phyloP scores from a whole-genome alignment of 2,113 vertebrate species.

The Onychostoma macrolepis region DNA sequence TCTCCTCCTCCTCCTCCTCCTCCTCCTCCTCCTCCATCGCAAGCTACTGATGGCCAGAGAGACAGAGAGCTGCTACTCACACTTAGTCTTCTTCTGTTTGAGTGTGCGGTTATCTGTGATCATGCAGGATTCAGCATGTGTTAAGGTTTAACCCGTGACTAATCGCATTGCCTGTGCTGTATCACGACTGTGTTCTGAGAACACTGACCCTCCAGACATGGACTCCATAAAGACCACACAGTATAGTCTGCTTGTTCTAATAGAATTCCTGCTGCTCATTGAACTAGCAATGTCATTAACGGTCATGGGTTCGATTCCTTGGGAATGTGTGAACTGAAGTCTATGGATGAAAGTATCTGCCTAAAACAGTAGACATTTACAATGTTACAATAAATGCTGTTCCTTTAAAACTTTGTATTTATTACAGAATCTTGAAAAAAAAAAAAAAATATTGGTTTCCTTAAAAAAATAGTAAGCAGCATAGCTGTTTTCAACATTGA shows the following conservation, averaged over 20 bases:
- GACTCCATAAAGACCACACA: conserved; percentile 6
- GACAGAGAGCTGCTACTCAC: conserved; percentile 10
- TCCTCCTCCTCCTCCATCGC: conserved; percentile 3
- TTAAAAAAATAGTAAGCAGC: no score
- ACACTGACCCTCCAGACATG: not conserved
- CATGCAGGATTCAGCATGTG: conserved; percentile 37
- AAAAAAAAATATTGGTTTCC: no score
- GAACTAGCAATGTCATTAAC: not conserved
- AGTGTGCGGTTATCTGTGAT: conserved; percentile 33
- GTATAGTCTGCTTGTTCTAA: not conserved
- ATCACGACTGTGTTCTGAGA: conserved; percentile 21
- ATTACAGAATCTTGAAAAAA: not conserved
- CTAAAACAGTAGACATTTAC: not conserved
- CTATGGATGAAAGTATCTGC: not conserved
- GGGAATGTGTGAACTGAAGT: not conserved
- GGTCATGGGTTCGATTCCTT: not conserved
- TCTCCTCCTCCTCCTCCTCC: conserved; percentile 1
- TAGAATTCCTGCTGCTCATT: not conserved
- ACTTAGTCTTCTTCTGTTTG: not conserved
- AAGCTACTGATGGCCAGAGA: conserved; percentile 8
- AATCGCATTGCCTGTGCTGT: conserved; percentile 23
- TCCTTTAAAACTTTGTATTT: not conserved
- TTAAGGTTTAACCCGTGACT: conserved; percentile 36
- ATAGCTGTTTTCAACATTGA: no score
- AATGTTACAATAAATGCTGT: not conserved